Evolutionary conservation across 2,888 invertebrate species (phyloP), one percentile per base, ranked within the genome.

Genomic region (Morinoia aosen): DNA sequence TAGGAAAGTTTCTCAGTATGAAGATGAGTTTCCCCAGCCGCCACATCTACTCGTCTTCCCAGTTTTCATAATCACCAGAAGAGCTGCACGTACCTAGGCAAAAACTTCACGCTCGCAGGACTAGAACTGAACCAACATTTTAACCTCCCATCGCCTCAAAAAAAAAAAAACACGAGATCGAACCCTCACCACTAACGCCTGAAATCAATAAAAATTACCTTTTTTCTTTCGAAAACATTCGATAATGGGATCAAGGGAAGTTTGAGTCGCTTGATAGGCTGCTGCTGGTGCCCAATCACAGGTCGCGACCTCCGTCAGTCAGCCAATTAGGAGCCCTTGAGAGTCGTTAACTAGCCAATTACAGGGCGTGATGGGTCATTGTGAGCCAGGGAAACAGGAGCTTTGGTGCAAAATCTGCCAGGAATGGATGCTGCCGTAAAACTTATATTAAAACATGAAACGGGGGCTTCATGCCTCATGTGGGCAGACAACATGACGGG

Each of bases 281-380:
- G 76, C 76, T 76, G 76, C 76, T 76, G 76, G 25, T 76, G 76
- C 19, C 61, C 61, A 33, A 76, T 76, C 76, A 19, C 76, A 76
- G 76, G 33, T 76, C 76, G 76, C 76, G 76, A 76, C 76, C 76
- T 76, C 76, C 76, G 25, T 76, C 76, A 76, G 76, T 76, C 76
- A 76, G 90, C 90, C 90, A 90, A 90, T 90, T 48, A 90, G 40
- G 40, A 90, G 90, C 39, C 12, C 90, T 48, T 90, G 39, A 33
- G 48, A 90, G 90, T 48, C 90, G 90, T 90, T 90, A 48, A 48
- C 39, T 48, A 48, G 40, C 90, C 90, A 90, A 90, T 90, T 19
- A 90, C 90, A 48, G 90, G 40, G 14, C 39, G 39, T 90, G 90
- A 90, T 90, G 90, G 90, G 40, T 90, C 48, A 90, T 90, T 39